Percentiles rank a stretch among this genome's conserved stretches.
Conservation (phyloP, 2,888 invertebrate genomes). For the Thereva nobilitata region DNA sequence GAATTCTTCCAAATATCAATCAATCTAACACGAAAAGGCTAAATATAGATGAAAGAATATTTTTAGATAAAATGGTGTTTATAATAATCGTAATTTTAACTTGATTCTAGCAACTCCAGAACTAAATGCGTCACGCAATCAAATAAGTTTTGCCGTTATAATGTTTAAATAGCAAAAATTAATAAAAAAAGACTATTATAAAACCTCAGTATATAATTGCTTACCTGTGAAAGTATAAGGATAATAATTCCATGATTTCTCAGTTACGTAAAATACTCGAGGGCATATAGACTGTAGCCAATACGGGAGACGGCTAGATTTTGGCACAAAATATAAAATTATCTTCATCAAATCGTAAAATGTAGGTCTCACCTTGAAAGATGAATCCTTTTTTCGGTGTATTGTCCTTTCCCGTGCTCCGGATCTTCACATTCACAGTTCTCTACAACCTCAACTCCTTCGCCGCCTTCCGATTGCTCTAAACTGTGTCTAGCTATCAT, state of each 20-base stretch:
- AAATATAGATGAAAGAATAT: too few species aligned
- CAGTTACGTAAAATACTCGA: slow-evolving; percentile 88
- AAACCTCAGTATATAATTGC: too few species aligned
- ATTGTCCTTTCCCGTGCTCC: slow-evolving; percentile 81
- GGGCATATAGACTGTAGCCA: slow-evolving; percentile 89
- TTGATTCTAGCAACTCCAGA: too few species aligned
- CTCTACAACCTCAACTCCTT: slow-evolving; percentile 88
- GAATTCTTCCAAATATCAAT: too few species aligned
- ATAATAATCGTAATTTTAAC: too few species aligned
- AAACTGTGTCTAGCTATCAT: slow-evolving; percentile 94
- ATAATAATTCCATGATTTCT: slow-evolving; percentile 95
- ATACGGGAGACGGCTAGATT: slow-evolving; percentile 77
- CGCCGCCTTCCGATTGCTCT: slow-evolving; percentile 86
- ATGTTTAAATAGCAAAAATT: too few species aligned
- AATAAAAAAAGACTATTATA: too few species aligned
- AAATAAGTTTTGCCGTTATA: too few species aligned
- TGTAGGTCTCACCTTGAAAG: slow-evolving; percentile 70
- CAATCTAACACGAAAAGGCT: too few species aligned
- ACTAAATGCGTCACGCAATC: too few species aligned
- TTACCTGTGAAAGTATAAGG: slow-evolving; percentile 85
- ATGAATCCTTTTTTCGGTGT: slow-evolving; percentile 88
- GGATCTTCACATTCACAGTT: slow-evolving; percentile 80
- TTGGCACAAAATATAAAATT: slow-evolving; percentile 9
- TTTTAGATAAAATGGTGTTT: too few species aligned
- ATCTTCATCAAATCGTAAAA: background rate